These are phyloP conservation scores for Eidolon dupreanum DNA, from an alignment of 2,797 vertebrate species.

Conservation along the genomic window DNA sequence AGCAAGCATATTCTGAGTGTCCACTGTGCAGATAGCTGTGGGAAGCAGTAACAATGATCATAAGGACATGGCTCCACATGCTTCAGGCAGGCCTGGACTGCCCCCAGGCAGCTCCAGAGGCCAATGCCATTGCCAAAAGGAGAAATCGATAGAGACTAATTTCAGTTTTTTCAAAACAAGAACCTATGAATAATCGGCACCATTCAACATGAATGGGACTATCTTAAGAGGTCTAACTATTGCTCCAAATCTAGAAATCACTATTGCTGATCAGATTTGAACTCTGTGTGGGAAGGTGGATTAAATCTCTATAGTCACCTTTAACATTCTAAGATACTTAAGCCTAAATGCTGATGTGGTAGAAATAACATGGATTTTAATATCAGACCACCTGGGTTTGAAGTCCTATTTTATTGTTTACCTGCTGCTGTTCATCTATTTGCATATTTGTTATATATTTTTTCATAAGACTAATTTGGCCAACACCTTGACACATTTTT, in stretches of 20 bases:
- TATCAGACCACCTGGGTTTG: not conserved
- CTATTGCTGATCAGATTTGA: not conserved
- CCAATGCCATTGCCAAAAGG: not conserved
- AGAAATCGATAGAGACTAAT: not conserved
- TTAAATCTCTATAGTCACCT: not conserved
- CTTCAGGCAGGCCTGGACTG: not conserved
- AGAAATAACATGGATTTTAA: not conserved
- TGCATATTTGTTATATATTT: not conserved
- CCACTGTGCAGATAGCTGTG: not conserved
- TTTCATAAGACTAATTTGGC: too few relatives aligned
- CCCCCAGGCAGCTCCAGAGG: not conserved
- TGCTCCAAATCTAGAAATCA: not conserved
- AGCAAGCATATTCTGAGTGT: not conserved
- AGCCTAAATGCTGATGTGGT: not conserved
- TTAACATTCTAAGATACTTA: not conserved
- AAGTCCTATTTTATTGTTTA: not conserved
- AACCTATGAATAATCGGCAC: not conserved
- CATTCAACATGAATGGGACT: not conserved
- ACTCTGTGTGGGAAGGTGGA: not conserved
- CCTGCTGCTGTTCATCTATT: not conserved
- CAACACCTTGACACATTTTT: too few relatives aligned
- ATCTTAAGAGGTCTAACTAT: not conserved
- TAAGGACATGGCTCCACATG: accelerated
- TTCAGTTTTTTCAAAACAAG: not conserved
- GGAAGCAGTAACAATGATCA: not conserved